These are phyloP conservation scores for Scyliorhinus canicula DNA, from an alignment of 2,797 vertebrate genomes.

Conservation along the genomic window DNA sequence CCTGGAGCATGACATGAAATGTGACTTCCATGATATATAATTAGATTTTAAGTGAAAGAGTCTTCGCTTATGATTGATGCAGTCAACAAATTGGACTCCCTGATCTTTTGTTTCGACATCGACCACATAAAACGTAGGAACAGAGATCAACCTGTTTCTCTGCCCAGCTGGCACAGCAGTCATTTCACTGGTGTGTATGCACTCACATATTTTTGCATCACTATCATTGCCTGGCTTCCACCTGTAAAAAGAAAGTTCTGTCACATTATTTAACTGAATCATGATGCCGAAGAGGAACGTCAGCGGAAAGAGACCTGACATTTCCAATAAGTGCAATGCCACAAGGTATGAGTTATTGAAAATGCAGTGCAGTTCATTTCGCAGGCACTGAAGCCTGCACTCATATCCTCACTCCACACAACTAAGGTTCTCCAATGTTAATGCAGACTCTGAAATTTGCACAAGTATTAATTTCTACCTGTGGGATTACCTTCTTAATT, in stretches of 20 bases:
- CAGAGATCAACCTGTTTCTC: neutral
- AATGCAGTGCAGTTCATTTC: constrained; percentile 11
- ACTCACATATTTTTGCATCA: neutral
- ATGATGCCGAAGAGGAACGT: neutral
- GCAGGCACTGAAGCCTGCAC: neutral
- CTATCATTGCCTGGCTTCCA: neutral
- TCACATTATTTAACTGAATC: neutral
- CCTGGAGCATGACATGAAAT: neutral
- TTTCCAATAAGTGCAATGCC: constrained; percentile 5
- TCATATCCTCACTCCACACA: neutral
- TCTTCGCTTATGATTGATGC: neutral
- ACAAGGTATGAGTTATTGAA: constrained; percentile 16
- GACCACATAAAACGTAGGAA: neutral
- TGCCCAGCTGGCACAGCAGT: neutral
- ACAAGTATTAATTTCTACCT: neutral
- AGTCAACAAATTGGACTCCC: neutral
- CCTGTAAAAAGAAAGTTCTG: neutral
- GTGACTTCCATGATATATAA: no score
- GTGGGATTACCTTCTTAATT: neutral
- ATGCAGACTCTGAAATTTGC: neutral
- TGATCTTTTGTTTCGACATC: neutral
- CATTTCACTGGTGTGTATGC: neutral
- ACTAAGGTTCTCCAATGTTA: neutral
- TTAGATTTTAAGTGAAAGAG: neutral
- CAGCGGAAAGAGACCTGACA: neutral